Percentiles rank a stretch among this genome's conserved stretches.
Conservation (phyloP, 2,113 vertebrate species). For the Excalfactoria chinensis region DNA sequence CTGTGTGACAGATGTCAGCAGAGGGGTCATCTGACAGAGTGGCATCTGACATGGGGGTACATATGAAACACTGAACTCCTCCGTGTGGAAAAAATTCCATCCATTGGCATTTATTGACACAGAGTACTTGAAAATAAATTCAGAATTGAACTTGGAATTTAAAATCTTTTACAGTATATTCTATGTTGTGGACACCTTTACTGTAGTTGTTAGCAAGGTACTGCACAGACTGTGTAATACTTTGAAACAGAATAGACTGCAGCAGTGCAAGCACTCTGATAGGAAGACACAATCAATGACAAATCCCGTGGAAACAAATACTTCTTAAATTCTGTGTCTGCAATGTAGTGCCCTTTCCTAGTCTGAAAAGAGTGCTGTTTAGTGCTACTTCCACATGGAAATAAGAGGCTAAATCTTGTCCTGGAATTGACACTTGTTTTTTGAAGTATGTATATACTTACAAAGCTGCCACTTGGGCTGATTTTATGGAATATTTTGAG, state of each 20-base stretch:
- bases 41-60: background rate
- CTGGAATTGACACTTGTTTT: background rate
- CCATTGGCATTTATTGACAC: background rate
- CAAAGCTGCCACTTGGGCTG: background rate
- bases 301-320: background rate
- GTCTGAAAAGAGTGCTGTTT: background rate
- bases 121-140: background rate
- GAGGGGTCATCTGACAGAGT: background rate
- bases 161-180: background rate
- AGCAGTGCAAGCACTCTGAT: rapidly evolving
- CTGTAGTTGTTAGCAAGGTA: background rate
- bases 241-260: background rate
- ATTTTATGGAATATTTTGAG: background rate
- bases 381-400: background rate
- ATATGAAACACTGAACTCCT: background rate
- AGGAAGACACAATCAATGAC: too few species aligned
- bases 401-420: background rate
- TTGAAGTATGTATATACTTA: background rate
- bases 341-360: background rate
- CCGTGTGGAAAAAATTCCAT: background rate
- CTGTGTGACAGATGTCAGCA: background rate
- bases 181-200: background rate
- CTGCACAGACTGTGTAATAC: rapidly evolving
- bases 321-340: background rate
- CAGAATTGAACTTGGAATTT: rapidly evolving